phyloP scores from a whole-genome alignment of 2,797 vertebrate genomes.

The Phoeniculus purpureus region DNA sequence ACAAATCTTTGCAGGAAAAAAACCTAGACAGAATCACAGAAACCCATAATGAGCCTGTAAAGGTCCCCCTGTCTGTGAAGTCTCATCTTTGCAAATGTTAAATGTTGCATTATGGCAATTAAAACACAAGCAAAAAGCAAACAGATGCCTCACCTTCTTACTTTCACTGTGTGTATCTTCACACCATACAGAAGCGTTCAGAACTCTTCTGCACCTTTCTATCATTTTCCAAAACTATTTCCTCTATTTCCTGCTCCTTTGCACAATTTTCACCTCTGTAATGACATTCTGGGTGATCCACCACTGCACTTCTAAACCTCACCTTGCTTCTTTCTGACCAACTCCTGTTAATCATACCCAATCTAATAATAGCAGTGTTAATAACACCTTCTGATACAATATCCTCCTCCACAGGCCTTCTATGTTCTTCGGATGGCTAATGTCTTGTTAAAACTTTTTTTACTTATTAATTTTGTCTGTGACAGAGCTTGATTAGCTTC shows the following conservation, averaged over 20 bases:
- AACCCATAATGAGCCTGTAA: not conserved
- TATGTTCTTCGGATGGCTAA: slow-evolving; percentile 75
- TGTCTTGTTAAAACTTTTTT: slow-evolving; percentile 82
- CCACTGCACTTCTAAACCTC: slow-evolving; percentile 60
- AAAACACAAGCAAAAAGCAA: not conserved
- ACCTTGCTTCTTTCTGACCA: slow-evolving; percentile 73
- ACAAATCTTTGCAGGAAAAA: not conserved
- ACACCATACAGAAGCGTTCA: not conserved
- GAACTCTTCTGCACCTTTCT: not conserved
- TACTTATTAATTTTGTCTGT: slow-evolving; percentile 83
- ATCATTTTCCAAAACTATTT: slow-evolving; percentile 18
- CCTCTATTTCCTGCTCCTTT: slow-evolving; percentile 48
- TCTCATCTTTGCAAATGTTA: not conserved
- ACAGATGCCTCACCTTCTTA: not conserved
- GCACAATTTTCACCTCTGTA: slow-evolving; percentile 67
- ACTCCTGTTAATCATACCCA: slow-evolving; percentile 75
- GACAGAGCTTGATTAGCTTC: slow-evolving; percentile 83
- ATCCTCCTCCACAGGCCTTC: slow-evolving; percentile 69
- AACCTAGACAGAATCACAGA: not conserved
- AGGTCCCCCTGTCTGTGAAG: not conserved
- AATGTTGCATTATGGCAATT: not conserved
- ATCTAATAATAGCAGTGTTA: slow-evolving; percentile 78
- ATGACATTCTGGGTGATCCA: slow-evolving; percentile 70
- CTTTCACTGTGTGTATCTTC: not conserved
- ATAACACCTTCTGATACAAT: slow-evolving; percentile 69